These are phyloP conservation scores for Actenoides lindsayi DNA, from an alignment of 2,113 vertebrate genomes.

Conservation along the genomic window DNA sequence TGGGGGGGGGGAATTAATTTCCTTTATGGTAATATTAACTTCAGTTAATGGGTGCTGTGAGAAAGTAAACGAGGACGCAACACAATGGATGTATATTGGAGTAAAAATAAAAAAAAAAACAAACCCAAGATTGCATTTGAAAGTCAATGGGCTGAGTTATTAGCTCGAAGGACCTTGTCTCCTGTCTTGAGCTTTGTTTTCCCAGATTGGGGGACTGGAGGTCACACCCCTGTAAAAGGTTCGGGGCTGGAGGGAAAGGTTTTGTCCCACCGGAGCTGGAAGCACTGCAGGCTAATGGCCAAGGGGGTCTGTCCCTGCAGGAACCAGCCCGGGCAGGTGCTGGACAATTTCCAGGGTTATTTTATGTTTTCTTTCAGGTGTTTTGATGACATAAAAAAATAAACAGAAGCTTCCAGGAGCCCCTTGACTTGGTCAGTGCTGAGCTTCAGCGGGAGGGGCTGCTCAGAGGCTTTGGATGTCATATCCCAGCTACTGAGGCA, in stretches of 20 bases:
- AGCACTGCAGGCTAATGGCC: background rate
- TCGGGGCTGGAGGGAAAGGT: background rate
- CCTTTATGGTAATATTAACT: background rate
- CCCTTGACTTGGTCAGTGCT: background rate
- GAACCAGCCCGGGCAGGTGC: background rate
- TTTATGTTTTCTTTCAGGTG: background rate
- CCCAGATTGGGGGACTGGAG: background rate
- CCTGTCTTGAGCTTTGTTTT: background rate
- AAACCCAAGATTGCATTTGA: background rate
- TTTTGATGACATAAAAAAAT: background rate
- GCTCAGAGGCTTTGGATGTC: background rate
- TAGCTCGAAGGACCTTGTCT: background rate
- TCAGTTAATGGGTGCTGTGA: background rate
- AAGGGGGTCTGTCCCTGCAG: background rate
- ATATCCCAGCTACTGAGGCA: background rate
- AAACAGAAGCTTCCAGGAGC: background rate
- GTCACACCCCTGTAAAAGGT: background rate
- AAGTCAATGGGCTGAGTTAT: conserved; percentile 8
- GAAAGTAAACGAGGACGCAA: conserved; percentile 12
- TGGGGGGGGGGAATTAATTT: conserved; percentile 24
- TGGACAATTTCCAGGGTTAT: background rate
- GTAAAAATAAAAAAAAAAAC: background rate
- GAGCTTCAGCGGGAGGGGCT: background rate
- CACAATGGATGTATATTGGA: background rate
- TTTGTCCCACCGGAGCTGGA: background rate